Evolutionary conservation across 2,888 invertebrate genomes (phyloP), one percentile per base, ranked within the genome.

Genomic region (Scaeva pyrastri): DNA sequence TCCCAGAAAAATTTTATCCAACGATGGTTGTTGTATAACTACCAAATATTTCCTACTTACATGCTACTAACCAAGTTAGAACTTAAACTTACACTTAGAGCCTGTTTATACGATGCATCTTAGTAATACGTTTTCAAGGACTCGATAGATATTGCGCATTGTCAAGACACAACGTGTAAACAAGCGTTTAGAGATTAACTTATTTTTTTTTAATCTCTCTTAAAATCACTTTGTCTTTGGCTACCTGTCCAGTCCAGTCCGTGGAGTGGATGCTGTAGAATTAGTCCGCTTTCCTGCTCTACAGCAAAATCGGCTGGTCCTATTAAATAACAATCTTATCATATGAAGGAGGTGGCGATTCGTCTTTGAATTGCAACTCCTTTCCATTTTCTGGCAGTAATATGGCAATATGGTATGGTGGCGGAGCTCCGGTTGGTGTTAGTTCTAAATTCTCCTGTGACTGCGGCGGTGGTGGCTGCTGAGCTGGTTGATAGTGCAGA

Each of bases 381-480:
- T 86, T 86, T 73, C 70, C 86, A 50, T 78, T 86, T 52, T 94
- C 94, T 74, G 96, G 96, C 90, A 96, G 94, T 88, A 96, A 93
- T 89, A 97, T 96, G 50, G 97, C 96, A 93, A 96, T 96, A 93
- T 96, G 96, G 93, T 97, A 97, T 11, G 97, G 96, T n/a, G 97
- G 97, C 21, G 96, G 95, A 7, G 94, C 89, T 60, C 92, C 92
- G 43, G 91, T 90, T 36, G 89, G 89, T 26, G 91, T 89, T 31
- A 82, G 72, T 71, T 81, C 76, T 39, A 88, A 72, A 64, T 75
- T 73, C 50, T 88, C 81, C 43, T 64, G 70, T 26, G 23, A 82
- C 72, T 77, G 76, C 50, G 70, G 64, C 43, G 56, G 52, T 26
- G 68, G 64, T 41, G 66, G 75, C 14, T 80, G 78, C 55, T 77